Evolutionary conservation across 2,888 invertebrate genomes (phyloP).

Genomic region (Griposia aprilina): DNA sequence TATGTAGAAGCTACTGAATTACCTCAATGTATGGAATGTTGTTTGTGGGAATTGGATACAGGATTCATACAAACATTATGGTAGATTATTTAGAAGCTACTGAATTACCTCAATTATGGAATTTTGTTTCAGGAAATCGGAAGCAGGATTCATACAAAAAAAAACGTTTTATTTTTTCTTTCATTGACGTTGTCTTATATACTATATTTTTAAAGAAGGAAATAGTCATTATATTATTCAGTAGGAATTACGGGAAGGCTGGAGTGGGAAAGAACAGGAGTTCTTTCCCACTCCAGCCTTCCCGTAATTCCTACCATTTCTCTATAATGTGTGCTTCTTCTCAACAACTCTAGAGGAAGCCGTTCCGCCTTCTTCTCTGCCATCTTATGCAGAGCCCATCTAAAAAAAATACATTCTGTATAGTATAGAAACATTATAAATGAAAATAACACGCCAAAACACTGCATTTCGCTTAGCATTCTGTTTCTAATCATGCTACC

Average conservation of each 20-base stretch:
- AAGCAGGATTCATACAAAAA: background rate
- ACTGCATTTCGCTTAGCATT: constrained; percentile 28
- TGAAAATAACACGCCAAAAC: constrained; percentile 10
- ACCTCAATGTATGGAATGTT: background rate
- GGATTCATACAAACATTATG: constrained; percentile 23
- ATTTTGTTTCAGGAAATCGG: background rate
- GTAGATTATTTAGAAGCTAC: constrained; percentile 9
- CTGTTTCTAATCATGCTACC: constrained; percentile 36
- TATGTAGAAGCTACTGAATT: constrained; percentile 9
- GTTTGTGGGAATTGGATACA: background rate
- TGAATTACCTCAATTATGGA: background rate
- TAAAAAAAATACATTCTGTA: background rate
- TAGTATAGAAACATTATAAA: constrained; percentile 5
- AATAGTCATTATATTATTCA: too few relatives aligned
- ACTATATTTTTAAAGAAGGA: too few relatives aligned
- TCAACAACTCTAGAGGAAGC: background rate
- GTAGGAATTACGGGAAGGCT: too few relatives aligned
- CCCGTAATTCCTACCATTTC: background rate
- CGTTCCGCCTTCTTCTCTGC: background rate
- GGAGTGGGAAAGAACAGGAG: too few relatives aligned
- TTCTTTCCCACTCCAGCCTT: too few relatives aligned
- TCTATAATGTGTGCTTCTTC: background rate
- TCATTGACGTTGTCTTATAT: too few relatives aligned
- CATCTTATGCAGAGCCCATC: background rate
- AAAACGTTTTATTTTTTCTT: background rate